Percentiles rank a stretch among this genome's conserved stretches.
These are phyloP conservation scores for Riparia riparia DNA, from an alignment of 2,113 vertebrate genomes.

Conservation along the genomic window DNA sequence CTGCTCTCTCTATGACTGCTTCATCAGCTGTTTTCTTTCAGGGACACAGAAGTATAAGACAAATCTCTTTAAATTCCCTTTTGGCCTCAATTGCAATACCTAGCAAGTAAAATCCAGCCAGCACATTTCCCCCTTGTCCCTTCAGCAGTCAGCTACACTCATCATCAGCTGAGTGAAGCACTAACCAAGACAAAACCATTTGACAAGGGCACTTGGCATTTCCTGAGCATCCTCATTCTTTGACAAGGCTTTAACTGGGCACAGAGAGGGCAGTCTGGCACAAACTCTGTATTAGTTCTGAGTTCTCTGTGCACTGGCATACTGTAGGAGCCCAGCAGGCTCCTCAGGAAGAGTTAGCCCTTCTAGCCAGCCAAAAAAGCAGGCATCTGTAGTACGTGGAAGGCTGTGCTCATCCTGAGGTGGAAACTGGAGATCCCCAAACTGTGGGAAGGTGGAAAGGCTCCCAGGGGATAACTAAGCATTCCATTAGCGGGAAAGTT, in stretches of 20 bases:
- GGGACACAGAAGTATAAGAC: background rate
- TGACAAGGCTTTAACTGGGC: background rate
- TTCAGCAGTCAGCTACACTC: background rate
- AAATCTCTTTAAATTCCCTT: background rate
- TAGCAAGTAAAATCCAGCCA: background rate
- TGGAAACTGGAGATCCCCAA: background rate
- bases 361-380: background rate
- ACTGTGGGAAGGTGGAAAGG: background rate
- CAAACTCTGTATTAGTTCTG: background rate
- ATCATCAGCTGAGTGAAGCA: background rate
- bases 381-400: background rate
- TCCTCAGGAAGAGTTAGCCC: background rate
- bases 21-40: background rate
- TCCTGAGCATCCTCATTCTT: background rate
- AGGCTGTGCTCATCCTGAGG: background rate
- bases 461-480: background rate
- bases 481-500: background rate
- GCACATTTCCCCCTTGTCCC: background rate
- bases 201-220: background rate
- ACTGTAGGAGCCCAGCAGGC: background rate
- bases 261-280: background rate
- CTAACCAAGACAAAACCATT: background rate
- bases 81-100: background rate
- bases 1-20: background rate
- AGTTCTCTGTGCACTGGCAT: background rate